Evolutionary conservation across 2,888 invertebrate species (phyloP).

Genomic region (Lithophane semibrunnea): DNA sequence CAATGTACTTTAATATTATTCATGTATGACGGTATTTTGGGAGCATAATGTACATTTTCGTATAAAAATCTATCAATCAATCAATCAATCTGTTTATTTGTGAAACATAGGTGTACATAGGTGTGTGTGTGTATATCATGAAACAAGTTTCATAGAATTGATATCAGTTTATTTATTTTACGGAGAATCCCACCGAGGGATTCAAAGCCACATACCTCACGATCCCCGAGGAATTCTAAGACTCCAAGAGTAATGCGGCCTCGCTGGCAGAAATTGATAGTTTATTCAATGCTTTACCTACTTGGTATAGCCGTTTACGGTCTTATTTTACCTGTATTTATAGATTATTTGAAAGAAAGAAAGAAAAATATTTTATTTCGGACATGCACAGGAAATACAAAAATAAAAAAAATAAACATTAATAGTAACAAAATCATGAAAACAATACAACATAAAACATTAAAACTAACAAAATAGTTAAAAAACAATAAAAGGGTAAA

Average conservation of each 20-base stretch:
- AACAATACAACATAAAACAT: no score
- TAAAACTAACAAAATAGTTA: no score
- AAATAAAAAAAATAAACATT: no score
- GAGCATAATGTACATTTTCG: not conserved
- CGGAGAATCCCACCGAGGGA: not conserved
- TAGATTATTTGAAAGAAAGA: no score
- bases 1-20: no score
- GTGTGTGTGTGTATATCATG: no score
- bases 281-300: conserved; percentile 17
- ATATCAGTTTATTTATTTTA: not conserved
- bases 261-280: conserved; percentile 9
- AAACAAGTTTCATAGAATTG: conserved; percentile 11
- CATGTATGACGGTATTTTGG: not conserved
- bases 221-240: conserved; percentile 21
- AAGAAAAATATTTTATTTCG: no score
- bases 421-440: no score
- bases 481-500: no score
- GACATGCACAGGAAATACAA: no score
- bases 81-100: no score
- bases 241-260: conserved; percentile 2
- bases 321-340: not conserved
- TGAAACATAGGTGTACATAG: no score
- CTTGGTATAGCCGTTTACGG: not conserved
- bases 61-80: conserved; percentile 6
- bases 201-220: conserved; percentile 7